These are phyloP conservation scores for Apostichopus japonicus DNA, from an alignment of 35 echinoderm and acorn worm species.

Conservation along the genomic window DNA sequence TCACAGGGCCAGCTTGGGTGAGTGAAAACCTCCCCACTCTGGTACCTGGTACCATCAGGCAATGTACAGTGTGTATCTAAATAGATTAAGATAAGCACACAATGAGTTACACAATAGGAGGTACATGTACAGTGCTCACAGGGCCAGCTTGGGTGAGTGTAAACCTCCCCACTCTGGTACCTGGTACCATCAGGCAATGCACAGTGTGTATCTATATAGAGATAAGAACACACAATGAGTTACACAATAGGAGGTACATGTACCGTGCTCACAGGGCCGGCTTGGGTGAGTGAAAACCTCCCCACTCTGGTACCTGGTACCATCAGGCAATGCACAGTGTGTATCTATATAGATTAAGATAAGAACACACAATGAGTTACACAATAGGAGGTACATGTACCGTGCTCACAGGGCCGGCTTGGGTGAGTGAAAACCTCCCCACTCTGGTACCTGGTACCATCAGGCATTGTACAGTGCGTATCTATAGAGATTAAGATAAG, in stretches of 20 bases:
- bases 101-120: slow-evolving; percentile 14
- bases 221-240: background rate
- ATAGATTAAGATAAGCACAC: background rate
- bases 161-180: slow-evolving; percentile 66
- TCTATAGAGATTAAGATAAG: background rate
- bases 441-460: slow-evolving; percentile 60
- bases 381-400: slow-evolving; percentile 72
- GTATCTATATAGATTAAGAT: too few relatives aligned
- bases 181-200: slow-evolving; percentile 52
- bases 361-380: slow-evolving; percentile 24
- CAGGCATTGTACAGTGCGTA: slow-evolving; percentile 55
- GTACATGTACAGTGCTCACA: slow-evolving; percentile 86
- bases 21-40: slow-evolving; percentile 68
- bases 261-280: slow-evolving; percentile 79
- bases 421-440: slow-evolving; percentile 71
- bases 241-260: slow-evolving; percentile 32
- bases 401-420: slow-evolving; percentile 72
- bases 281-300: slow-evolving; percentile 61
- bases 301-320: slow-evolving; percentile 60
- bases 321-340: slow-evolving; percentile 56
- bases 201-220: slow-evolving; percentile 52
- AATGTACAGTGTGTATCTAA: slow-evolving; percentile 16
- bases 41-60: slow-evolving; percentile 60
- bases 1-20: slow-evolving; percentile 61
- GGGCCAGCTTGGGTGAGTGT: slow-evolving; percentile 63